Conservation (phyloP, 2,888 invertebrate genomes). For the Lasioglossum figueresi region DNA sequence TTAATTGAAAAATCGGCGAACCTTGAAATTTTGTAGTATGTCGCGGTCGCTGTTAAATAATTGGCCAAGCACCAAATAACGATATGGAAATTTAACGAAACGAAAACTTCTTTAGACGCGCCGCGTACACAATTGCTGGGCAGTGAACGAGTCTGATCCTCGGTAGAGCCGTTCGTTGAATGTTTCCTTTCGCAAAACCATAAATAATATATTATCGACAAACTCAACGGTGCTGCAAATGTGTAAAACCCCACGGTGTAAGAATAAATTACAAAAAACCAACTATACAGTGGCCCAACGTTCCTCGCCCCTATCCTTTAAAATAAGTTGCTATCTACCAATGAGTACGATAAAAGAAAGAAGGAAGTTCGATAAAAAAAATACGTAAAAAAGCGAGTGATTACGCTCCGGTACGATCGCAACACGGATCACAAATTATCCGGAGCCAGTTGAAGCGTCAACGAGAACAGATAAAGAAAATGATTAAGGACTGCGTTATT, state of each 20-base stretch:
- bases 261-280: neutral
- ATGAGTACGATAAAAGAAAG: neutral
- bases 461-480: conserved; percentile 16
- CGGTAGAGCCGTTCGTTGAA: too few species aligned
- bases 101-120: too few species aligned
- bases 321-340: neutral
- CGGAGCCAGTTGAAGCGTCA: neutral
- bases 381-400: neutral
- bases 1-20: too few species aligned
- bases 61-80: too few species aligned
- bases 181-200: neutral
- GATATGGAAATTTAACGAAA: too few species aligned
- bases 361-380: neutral
- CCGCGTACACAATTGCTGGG: too few species aligned
- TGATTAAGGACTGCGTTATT: neutral
- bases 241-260: neutral
- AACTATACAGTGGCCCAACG: neutral
- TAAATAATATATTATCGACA: neutral
- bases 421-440: neutral
- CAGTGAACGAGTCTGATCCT: too few species aligned
- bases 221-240: neutral
- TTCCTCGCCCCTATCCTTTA: neutral
- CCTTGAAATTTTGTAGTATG: too few species aligned
- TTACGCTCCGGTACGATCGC: neutral
- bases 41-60: too few species aligned